Percentiles rank a stretch among this genome's conserved stretches.
Conservation (phyloP, 2,797 vertebrate genomes). For the Sebastes iracundus region DNA sequence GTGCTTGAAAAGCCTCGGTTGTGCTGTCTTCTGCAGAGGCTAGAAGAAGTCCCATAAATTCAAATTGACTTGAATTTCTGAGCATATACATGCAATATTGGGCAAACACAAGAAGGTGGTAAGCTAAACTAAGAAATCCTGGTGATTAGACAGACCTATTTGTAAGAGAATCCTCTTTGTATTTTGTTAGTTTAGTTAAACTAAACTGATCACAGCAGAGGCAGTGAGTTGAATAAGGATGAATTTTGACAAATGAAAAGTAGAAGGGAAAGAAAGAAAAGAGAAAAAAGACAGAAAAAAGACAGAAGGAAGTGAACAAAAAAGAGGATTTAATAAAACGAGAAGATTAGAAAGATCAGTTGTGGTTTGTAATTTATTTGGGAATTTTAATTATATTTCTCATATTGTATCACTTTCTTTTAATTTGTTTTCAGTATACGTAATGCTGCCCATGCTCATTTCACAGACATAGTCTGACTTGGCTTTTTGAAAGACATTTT, state of each 20-base stretch:
- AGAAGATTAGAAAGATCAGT: not conserved
- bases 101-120: not conserved
- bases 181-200: not conserved
- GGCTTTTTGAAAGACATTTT: slow-evolving; percentile 9
- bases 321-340: not conserved
- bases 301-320: too few relatives aligned
- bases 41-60: not conserved
- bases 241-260: not conserved
- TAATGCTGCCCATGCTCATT: not conserved
- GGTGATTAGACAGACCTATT: not conserved
- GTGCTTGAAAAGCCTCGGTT: not conserved
- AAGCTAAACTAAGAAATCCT: not conserved
- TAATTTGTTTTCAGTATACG: not conserved
- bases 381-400: not conserved
- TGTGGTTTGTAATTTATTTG: not conserved
- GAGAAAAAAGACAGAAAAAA: not conserved
- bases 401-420: not conserved
- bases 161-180: not conserved
- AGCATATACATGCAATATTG: not conserved
- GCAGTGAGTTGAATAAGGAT: not conserved
- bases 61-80: not conserved
- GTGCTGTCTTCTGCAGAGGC: not conserved
- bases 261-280: not conserved
- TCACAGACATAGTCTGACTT: not conserved
- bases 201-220: not conserved